Evolutionary conservation across 2,113 vertebrate genomes (phyloP), one percentile per base, ranked within the genome.

Genomic region (Struthio camelus): DNA sequence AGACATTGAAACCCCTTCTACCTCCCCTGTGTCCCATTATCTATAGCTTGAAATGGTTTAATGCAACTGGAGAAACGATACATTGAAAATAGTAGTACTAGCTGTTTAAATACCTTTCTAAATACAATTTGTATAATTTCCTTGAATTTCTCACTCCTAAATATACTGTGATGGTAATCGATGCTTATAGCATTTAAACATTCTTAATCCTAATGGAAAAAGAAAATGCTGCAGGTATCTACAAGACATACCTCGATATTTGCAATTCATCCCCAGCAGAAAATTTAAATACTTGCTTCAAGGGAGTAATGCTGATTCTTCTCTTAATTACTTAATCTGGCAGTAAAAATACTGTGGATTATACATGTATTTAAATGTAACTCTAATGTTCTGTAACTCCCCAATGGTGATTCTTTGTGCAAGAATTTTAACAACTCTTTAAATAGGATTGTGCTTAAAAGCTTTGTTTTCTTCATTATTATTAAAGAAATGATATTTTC

Each of bases 141-240:
- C 81, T 83, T 80, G 27, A 38, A 65, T 90, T 93, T 90, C 25
- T 73, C 38, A 87, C 28, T 32, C 27, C 51, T 76, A 69, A 86
- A 58, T 81, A 66, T 62, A 51, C 53, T 84, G 16, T 71, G 91
- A 82, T 90, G 38, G 50, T 90, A 86, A 92, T 87, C 72, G 88
- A 36, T 67, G 70, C n/a, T 91, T 72, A 61, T 14, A 72, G 40
- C 79, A 76, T 85, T 89, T 87, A 92, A 91, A 10, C 30, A 32
- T 71, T 90, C 66, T 90, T 93, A 91, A 88, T 93, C 92, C 75
- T 90, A 89, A 70, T 79, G 69, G 77, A 88, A 92, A 88, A 96
- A 91, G 48, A 79, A 93, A 86, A 93, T 34, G 62, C 53, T 3
- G 5, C 54, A 79, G 77, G 65, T 79, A 78, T 65, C 20, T 93